Base-by-base conservation (phyloP, 2,888 invertebrate species). In the Cancer borealis region DNA sequence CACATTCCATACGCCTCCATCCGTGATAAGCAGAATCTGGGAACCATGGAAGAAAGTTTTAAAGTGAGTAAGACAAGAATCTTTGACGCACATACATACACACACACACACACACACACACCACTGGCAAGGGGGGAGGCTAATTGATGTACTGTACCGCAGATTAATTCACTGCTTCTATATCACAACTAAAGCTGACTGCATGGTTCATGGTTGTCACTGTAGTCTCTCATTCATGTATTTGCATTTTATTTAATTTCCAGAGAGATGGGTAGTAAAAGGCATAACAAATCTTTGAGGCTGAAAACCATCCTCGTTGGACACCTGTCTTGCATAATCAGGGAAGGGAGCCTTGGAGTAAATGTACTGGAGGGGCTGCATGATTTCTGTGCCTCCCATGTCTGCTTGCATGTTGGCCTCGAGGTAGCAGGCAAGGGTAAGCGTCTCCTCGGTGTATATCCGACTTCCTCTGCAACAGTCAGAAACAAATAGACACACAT, bases 361-460 rank as follows among this genome's bases (percentile, higher is more conserved):
- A 30, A 96, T 96, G 30, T 94, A 54, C 87, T 96, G 92, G 89
- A 96, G 92, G 0, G 96, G 96, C 30, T 95, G 91, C 21, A 96
- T 95, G 54, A 96, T 96, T 95, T 96, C 96, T 6, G 96, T 96
- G 30, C 96, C 96, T 17, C 96, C 96, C 94, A 96, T 93, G 95
- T 96, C 95, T 3, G 96, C 96, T 5, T 96, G 91, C 93, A 96
- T 93, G 0, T 3, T 88, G 10, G 47, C 47, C 73, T 95, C 93
- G 46, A 95, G 93, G 12, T n/a, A 10, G 47, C 60, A 79, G 10
- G 95, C 95, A 46, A 73, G 49, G 14, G 26, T 46, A 79, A 95
- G 92, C 0, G 94, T 95, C 46, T 88, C 39, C 47, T 95, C 93
- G 21, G 66, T 84, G 84, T 94, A 95, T 46, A 39, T 47, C 17